These are phyloP conservation scores for Centropristis striata DNA, from an alignment of 2,113 vertebrate genomes.

Conservation along the genomic window DNA sequence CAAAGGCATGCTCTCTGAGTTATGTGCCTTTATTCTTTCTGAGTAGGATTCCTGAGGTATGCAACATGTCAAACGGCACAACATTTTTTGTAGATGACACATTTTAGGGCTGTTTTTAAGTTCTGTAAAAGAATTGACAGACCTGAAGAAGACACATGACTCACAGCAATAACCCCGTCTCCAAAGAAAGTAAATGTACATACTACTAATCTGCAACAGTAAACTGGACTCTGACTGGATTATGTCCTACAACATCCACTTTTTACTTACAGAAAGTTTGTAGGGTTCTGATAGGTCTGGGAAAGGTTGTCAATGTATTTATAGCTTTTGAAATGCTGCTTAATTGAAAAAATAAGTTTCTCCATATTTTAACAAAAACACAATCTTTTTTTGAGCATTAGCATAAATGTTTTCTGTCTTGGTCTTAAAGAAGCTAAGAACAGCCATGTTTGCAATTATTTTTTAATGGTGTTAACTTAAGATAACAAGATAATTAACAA, in stretches of 20 bases:
- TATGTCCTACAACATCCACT: not conserved
- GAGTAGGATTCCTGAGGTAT: constrained; percentile 29
- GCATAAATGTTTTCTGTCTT: no score
- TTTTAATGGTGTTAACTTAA: no score
- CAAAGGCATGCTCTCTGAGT: constrained; percentile 38
- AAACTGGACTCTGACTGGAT: not conserved
- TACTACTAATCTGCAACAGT: not conserved
- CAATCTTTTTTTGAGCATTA: no score
- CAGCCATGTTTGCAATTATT: no score
- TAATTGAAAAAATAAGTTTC: no score
- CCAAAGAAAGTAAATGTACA: not conserved
- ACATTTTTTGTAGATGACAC: constrained; percentile 52
- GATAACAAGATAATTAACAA: no score
- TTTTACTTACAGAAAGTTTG: no score
- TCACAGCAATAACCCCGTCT: not conserved
- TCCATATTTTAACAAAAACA: no score
- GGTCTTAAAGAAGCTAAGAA: no score
- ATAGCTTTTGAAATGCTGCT: no score
- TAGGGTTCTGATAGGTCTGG: no score
- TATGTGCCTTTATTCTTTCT: constrained; percentile 34
- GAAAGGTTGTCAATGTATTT: no score
- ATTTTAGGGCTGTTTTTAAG: constrained; percentile 14
- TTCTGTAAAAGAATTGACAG: constrained; percentile 16
- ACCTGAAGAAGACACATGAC: not conserved
- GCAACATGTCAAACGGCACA: constrained; percentile 22